A percentile compares a stretch with the other conserved stretches of the same genome.
Evolutionary conservation across 2,888 invertebrate genomes (phyloP).

Genomic region (Chalcis sispes): DNA sequence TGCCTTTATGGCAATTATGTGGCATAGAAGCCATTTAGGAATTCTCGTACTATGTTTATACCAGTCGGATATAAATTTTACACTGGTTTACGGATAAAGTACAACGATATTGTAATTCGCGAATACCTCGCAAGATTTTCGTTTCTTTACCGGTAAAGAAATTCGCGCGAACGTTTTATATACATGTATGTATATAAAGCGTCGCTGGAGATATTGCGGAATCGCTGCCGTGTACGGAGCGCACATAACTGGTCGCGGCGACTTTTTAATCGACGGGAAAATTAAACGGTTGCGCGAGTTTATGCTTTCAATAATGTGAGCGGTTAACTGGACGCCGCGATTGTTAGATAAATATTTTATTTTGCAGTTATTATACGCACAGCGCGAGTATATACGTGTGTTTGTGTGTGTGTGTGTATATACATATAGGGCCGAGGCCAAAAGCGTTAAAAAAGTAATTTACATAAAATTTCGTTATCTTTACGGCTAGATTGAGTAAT

Average conservation of each 20-base stretch:
- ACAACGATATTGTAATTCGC: slow-evolving; percentile 39
- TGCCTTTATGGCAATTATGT: slow-evolving; percentile 47
- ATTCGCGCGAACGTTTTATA: slow-evolving; percentile 41
- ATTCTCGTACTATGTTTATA: slow-evolving; percentile 24
- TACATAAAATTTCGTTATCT: neutral
- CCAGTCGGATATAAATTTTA: slow-evolving; percentile 37
- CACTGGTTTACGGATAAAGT: slow-evolving; percentile 8
- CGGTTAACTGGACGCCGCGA: slow-evolving; percentile 30
- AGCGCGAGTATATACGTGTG: neutral
- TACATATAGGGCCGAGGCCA: too few relatives aligned
- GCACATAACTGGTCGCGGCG: too few relatives aligned
- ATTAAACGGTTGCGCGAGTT: slow-evolving; percentile 36
- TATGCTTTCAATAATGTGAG: slow-evolving; percentile 41
- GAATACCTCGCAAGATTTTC: neutral
- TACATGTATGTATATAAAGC: neutral
- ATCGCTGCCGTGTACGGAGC: too few relatives aligned
- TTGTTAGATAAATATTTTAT: slow-evolving; percentile 45
- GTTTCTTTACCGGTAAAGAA: slow-evolving; percentile 40
- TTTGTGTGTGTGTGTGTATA: neutral
- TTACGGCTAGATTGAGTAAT: slow-evolving; percentile 29
- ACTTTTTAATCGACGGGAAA: neutral
- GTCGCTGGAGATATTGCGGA: neutral
- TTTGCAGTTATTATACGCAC: neutral
- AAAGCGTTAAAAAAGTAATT: neutral
- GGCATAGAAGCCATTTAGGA: slow-evolving; percentile 18